phyloP scores from a whole-genome alignment of 2,888 invertebrate species.

The Drosophila acutilabella region DNA sequence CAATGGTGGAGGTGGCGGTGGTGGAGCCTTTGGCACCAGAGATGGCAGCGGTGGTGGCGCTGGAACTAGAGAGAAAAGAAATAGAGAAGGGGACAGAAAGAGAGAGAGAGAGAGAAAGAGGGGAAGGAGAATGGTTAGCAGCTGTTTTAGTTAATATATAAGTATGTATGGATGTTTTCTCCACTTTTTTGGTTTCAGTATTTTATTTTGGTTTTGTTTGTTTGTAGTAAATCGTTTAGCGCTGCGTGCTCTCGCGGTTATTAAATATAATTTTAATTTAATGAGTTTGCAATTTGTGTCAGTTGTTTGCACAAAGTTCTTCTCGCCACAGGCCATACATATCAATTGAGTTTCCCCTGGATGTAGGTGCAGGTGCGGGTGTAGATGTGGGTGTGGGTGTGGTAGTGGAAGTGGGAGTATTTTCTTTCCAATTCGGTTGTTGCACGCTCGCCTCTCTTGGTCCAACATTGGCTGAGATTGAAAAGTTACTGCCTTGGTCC shows the following conservation, averaged over 20 bases:
- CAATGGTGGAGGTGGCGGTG: slow-evolving; percentile 89
- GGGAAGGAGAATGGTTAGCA: slow-evolving; percentile 31
- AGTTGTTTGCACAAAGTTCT: slow-evolving; percentile 70
- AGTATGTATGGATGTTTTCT: slow-evolving; percentile 26
- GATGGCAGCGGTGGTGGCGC: slow-evolving; percentile 84
- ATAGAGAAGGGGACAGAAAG: slow-evolving; percentile 10
- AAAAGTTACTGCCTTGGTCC: slow-evolving; percentile 66
- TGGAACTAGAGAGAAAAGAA: slow-evolving; percentile 77
- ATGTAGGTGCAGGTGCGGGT: neutral
- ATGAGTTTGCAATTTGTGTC: slow-evolving; percentile 81
- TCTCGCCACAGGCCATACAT: slow-evolving; percentile 63
- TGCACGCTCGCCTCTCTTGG: slow-evolving; percentile 28
- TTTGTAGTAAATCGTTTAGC: slow-evolving; percentile 71
- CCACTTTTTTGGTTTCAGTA: slow-evolving; percentile 10
- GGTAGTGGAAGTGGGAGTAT: neutral
- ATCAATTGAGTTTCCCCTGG: slow-evolving; percentile 62
- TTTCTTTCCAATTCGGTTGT: slow-evolving; percentile 41
- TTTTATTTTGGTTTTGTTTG: slow-evolving; percentile 13
- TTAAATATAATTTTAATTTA: slow-evolving; percentile 81
- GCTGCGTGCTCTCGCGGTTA: slow-evolving; percentile 74
- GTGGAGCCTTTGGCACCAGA: slow-evolving; percentile 87
- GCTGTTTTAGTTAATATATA: slow-evolving; percentile 15
- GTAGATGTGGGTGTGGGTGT: neutral
- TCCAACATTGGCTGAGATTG: slow-evolving; percentile 70
- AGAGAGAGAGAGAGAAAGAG: slow-evolving; percentile 2